These are phyloP conservation scores for Bombus confusus DNA, from an alignment of 1,140 invertebrate species.

Conservation along the genomic window DNA sequence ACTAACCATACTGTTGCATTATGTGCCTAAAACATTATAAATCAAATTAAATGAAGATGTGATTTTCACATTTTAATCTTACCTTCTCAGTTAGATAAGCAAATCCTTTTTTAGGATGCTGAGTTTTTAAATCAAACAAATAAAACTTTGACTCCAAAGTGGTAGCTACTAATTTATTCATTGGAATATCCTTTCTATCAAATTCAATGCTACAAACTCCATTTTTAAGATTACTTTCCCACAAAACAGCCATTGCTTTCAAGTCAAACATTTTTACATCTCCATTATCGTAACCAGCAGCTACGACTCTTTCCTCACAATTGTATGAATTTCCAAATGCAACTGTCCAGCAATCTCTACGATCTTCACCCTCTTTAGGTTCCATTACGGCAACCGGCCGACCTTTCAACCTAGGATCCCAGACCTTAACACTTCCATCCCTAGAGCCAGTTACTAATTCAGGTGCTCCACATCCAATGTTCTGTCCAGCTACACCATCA, in stretches of 20 bases:
- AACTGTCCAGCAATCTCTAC: constrained; percentile 94
- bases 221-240: constrained; percentile 97
- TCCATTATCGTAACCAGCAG: constrained; percentile 97
- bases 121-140: constrained; percentile 94
- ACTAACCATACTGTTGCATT: constrained; percentile 94
- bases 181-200: constrained; percentile 95
- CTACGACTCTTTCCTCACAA: constrained; percentile 91
- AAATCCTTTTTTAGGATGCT: constrained; percentile 94
- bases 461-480: constrained; percentile 92
- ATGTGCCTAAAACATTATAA: constrained; percentile 84
- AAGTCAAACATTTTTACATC: constrained; percentile 98
- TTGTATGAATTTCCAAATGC: constrained; percentile 95
- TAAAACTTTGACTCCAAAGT: constrained; percentile 96
- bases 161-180: constrained; percentile 97
- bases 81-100: constrained; percentile 89
- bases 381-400: constrained; percentile 95
- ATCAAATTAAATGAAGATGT: background rate
- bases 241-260: constrained; percentile 90
- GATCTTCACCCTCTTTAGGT: constrained; percentile 85
- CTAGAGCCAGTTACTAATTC: constrained; percentile 96
- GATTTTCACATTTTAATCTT: constrained; percentile 24
- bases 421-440: constrained; percentile 97
- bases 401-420: constrained; percentile 96
- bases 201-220: constrained; percentile 96
- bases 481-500: constrained; percentile 95